Evolutionary conservation across 1,140 invertebrate species (phyloP).

Genomic region (Phortica variegata): DNA sequence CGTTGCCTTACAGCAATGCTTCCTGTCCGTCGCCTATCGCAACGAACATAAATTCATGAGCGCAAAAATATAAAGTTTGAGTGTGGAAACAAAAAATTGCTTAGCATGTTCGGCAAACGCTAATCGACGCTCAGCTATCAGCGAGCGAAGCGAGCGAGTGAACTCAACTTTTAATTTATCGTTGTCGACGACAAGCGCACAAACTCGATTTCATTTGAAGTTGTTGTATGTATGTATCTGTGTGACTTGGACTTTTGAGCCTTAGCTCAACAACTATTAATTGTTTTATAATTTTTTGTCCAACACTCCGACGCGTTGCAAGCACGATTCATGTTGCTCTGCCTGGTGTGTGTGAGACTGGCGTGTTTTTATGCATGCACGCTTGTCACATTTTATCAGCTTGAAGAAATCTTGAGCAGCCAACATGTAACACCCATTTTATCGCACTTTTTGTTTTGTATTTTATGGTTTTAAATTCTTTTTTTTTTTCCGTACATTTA

Average conservation of each 20-base stretch:
- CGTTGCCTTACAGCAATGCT: too few relatives aligned
- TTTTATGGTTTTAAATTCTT: too few relatives aligned
- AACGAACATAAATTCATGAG: conserved; percentile 27
- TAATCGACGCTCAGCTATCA: neutral
- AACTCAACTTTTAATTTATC: conserved; percentile 17
- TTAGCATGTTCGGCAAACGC: neutral
- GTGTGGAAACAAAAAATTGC: neutral
- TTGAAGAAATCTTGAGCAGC: too few relatives aligned
- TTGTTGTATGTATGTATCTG: conserved; percentile 8
- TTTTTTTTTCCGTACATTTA: too few relatives aligned
- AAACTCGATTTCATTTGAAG: conserved; percentile 21
- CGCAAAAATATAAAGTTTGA: conserved; percentile 1
- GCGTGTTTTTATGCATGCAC: too few relatives aligned
- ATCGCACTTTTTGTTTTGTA: too few relatives aligned
- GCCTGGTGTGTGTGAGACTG: too few relatives aligned
- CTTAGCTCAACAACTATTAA: conserved; percentile 34
- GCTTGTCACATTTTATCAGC: too few relatives aligned
- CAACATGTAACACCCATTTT: too few relatives aligned
- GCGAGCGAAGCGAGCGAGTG: neutral
- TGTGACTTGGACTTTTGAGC: neutral
- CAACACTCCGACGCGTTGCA: too few relatives aligned
- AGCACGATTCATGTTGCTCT: too few relatives aligned
- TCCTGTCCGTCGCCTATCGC: too few relatives aligned
- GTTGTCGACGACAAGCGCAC: conserved; percentile 24
- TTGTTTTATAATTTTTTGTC: conserved; percentile 36